phyloP scores from a whole-genome alignment of 2,888 invertebrate genomes.

The Timema cristinae region DNA sequence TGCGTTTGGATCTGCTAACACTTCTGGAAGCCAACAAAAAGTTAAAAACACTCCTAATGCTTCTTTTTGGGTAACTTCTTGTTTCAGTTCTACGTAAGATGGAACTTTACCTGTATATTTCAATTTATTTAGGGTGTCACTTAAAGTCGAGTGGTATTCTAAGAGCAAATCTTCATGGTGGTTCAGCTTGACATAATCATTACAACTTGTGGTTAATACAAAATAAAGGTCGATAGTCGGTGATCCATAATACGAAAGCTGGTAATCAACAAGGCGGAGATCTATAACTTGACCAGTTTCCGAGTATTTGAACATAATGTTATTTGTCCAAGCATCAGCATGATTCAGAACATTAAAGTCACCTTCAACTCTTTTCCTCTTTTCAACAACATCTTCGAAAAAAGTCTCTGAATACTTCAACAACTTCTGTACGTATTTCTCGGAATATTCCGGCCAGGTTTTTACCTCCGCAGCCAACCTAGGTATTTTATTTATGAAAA shows the following conservation, averaged over 20 bases:
- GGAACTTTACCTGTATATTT: not conserved
- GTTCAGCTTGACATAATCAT: not conserved
- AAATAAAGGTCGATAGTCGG: not conserved
- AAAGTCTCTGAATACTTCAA: too few relatives aligned
- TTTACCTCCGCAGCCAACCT: too few relatives aligned
- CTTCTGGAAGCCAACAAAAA: too few relatives aligned
- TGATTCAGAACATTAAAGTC: constrained; percentile 4
- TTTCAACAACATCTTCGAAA: too few relatives aligned
- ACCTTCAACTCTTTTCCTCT: not conserved
- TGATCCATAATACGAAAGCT: not conserved
- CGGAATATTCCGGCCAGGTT: too few relatives aligned
- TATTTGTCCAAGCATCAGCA: constrained; percentile 9
- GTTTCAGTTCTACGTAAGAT: not conserved
- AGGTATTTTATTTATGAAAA: too few relatives aligned
- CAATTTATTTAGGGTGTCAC: not conserved
- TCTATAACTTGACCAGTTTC: not conserved
- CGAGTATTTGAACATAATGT: constrained; percentile 8
- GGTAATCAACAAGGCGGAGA: not conserved
- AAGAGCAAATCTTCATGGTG: not conserved
- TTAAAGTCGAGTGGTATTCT: constrained; percentile 4
- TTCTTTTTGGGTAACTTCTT: not conserved
- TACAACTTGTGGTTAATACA: not conserved
- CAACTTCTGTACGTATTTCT: not conserved
- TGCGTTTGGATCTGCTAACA: too few relatives aligned
- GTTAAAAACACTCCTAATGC: too few relatives aligned